These are phyloP conservation scores for Scaptomyza montana DNA, from an alignment of 1,140 invertebrate species.

Conservation along the genomic window DNA sequence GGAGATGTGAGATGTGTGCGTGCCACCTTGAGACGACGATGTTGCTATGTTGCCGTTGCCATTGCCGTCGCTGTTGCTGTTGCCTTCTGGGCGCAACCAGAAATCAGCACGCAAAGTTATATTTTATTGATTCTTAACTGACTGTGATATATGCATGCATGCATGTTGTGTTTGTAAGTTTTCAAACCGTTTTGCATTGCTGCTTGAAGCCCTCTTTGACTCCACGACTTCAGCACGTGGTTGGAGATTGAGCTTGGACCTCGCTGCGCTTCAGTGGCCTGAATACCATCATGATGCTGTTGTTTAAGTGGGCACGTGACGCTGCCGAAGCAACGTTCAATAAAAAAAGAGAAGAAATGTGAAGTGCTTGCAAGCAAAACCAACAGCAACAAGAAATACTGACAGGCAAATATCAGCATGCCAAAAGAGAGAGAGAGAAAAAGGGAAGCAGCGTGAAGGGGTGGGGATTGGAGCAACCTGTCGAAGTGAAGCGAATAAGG, in stretches of 20 bases:
- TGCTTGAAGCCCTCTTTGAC: neutral
- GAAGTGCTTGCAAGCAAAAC: conserved; percentile 10
- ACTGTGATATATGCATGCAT: conserved; percentile 60
- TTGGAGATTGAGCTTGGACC: conserved; percentile 1
- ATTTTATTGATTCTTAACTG: conserved; percentile 80
- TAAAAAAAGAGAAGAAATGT: neutral
- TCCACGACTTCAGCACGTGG: neutral
- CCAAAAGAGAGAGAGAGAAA: no score
- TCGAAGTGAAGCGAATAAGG: conserved; percentile 66
- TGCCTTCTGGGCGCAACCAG: conserved; percentile 30
- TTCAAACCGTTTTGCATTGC: neutral
- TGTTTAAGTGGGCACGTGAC: conserved; percentile 77
- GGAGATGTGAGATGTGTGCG: conserved; percentile 1
- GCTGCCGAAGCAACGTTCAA: conserved; percentile 31
- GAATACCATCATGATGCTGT: conserved; percentile 74
- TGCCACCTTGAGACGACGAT: conserved; percentile 57
- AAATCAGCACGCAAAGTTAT: conserved; percentile 81
- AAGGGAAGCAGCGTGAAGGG: neutral
- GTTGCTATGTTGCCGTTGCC: conserved; percentile 28
- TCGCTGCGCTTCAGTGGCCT: conserved; percentile 62
- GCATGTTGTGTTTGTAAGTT: no score
- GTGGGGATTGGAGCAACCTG: neutral
- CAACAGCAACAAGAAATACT: neutral
- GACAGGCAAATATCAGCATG: conserved; percentile 16
- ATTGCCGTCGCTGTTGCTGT: no score